These are phyloP conservation scores for Myopa tessellatipennis DNA, from an alignment of 2,888 invertebrate genomes.

Conservation along the genomic window DNA sequence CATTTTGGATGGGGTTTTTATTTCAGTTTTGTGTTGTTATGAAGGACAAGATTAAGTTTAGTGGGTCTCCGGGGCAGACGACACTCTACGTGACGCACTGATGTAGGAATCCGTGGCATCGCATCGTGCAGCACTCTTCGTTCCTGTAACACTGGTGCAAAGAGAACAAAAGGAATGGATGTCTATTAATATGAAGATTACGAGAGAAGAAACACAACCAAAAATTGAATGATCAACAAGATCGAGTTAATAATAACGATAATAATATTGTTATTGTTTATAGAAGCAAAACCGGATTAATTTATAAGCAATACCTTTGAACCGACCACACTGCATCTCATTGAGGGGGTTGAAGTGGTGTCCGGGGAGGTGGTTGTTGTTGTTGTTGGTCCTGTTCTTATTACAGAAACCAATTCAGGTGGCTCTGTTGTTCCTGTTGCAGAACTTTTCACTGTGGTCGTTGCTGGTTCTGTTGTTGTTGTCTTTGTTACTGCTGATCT, in stretches of 20 bases:
- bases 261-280: background rate
- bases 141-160: slow-evolving; percentile 55
- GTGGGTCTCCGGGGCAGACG: background rate
- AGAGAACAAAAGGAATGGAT: background rate
- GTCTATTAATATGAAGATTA: background rate
- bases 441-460: background rate
- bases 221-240: background rate
- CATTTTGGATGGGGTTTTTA: background rate
- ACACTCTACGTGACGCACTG: slow-evolving; percentile 61
- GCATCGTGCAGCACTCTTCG: slow-evolving; percentile 59
- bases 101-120: slow-evolving; percentile 63
- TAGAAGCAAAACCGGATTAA: background rate
- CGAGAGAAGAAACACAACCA: background rate
- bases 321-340: slow-evolving; percentile 51
- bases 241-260: background rate
- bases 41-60: no score
- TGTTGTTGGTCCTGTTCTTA: slow-evolving; percentile 22
- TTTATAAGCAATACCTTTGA: slow-evolving; percentile 48
- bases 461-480: background rate
- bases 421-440: background rate
- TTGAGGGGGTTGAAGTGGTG: background rate
- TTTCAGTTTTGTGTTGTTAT: background rate
- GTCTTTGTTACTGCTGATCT: background rate
- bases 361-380: background rate
- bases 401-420: background rate